These are phyloP conservation scores for Strix uralensis DNA, from an alignment of 2,113 vertebrate genomes.

Conservation along the genomic window DNA sequence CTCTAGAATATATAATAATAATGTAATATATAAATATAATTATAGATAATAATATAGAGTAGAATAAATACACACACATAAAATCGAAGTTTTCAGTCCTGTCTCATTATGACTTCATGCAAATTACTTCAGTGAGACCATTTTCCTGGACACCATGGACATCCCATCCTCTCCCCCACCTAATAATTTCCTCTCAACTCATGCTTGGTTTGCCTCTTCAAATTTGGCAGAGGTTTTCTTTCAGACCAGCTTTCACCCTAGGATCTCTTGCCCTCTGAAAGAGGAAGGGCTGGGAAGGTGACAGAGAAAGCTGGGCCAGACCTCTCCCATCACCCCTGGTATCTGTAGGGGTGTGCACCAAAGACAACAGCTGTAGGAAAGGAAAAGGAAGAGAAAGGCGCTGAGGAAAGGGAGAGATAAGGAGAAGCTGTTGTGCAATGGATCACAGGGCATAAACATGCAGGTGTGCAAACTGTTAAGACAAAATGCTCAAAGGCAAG, in stretches of 20 bases:
- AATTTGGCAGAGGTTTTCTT: constrained; percentile 53
- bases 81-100: background rate
- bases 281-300: background rate
- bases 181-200: constrained; percentile 71
- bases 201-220: constrained; percentile 55
- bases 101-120: background rate
- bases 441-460: background rate
- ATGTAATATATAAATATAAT: background rate
- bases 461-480: constrained; percentile 6
- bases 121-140: constrained; percentile 46
- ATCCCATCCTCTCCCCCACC: constrained; percentile 31
- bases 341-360: background rate
- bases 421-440: background rate
- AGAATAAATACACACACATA: background rate
- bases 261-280: background rate
- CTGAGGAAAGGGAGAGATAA: constrained; percentile 23
- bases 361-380: constrained; percentile 6
- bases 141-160: constrained; percentile 46
- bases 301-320: background rate
- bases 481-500: constrained; percentile 22
- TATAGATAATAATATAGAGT: background rate
- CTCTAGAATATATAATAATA: background rate
- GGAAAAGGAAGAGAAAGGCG: constrained; percentile 12
- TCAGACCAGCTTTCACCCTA: background rate
- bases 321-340: background rate